Base-by-base conservation (phyloP, 2,888 invertebrate genomes). In the Pristionchus exspectatus region DNA sequence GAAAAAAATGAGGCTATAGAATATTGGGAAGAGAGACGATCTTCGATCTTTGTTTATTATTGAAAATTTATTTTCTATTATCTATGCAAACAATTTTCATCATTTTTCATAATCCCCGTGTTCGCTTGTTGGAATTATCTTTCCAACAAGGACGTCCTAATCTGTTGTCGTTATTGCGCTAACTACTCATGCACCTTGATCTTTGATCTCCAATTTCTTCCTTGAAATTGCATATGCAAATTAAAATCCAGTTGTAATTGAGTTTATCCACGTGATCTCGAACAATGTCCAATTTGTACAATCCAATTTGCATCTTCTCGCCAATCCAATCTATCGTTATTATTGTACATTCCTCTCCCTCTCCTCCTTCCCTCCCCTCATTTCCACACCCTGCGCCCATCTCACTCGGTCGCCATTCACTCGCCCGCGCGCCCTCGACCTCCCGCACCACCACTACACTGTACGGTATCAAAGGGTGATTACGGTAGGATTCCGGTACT, bases 291-390 rank as follows among this genome's bases (percentile, higher is more conserved):
- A 77, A 81, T 50, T 81, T 54, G n/a, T 33, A 59, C 59, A 59
- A 38, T n/a, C 12, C 27, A 44, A 50, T 50, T 81, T 81, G 44
- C 81, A 81, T 50, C 38, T 38, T 38, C 38, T 38, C 44, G 44
- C 44, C 63, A 50, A 81, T 54, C 21, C 27, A n/a, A 81, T 81
- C 81, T 54, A 81, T 81, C 81, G 27, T 54, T 81, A 54, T 50
- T 50, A 50, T 27, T 74, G 74, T n/a, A 30, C 27, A 18, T 33
- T 85, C 83, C 56, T 30, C 56, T 59, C 85, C 50, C 30, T 24
- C 85, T 85, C 85, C 59, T 54, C 12, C 50, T 38, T 59, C 30
- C 18, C 50, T 18, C 85, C 21, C 63, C 38, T 59, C 85, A 85
- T 85, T 85, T 63, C 63, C 85, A 85, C 38, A 7, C 59, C 59